A percentile compares a stretch with the other conserved stretches of the same genome.
Conservation (phyloP, 2,888 invertebrate species). For the Archips xylosteana region DNA sequence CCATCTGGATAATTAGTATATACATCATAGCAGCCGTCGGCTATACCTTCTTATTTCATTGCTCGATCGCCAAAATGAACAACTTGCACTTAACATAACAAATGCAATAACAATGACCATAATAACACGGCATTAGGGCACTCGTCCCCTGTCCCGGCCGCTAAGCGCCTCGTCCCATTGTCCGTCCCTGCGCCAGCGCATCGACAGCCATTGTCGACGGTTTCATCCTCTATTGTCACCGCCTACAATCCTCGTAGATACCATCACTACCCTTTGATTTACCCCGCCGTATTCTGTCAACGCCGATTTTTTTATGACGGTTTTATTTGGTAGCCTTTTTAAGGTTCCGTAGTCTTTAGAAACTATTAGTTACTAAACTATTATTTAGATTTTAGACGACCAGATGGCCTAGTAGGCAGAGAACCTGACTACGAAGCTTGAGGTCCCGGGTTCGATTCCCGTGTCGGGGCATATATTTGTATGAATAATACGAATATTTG, state of each 20-base stretch:
- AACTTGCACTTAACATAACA: slow-evolving; percentile 7
- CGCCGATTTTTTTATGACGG: not conserved
- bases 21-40: not conserved
- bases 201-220: slow-evolving; percentile 63
- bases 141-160: slow-evolving; percentile 31
- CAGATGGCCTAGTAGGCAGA: too few relatives aligned
- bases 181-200: slow-evolving; percentile 35
- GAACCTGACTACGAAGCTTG: too few relatives aligned
- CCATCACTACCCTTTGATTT: slow-evolving; percentile 36
- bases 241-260: slow-evolving; percentile 43
- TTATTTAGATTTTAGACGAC: too few relatives aligned
- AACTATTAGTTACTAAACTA: too few relatives aligned
- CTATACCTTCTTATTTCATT: not conserved
- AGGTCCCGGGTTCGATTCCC: too few relatives aligned
- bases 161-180: slow-evolving; percentile 58
- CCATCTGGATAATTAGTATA: too few relatives aligned
- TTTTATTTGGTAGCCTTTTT: slow-evolving; percentile 6
- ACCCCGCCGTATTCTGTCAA: slow-evolving; percentile 19
- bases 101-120: slow-evolving; percentile 5
- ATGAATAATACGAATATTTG: too few relatives aligned
- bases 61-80: not conserved
- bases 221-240: slow-evolving; percentile 45
- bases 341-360: too few relatives aligned
- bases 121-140: slow-evolving; percentile 2
- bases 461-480: too few relatives aligned